Conservation (phyloP, 2,888 invertebrate genomes). For the Metallyticus violacea region DNA sequence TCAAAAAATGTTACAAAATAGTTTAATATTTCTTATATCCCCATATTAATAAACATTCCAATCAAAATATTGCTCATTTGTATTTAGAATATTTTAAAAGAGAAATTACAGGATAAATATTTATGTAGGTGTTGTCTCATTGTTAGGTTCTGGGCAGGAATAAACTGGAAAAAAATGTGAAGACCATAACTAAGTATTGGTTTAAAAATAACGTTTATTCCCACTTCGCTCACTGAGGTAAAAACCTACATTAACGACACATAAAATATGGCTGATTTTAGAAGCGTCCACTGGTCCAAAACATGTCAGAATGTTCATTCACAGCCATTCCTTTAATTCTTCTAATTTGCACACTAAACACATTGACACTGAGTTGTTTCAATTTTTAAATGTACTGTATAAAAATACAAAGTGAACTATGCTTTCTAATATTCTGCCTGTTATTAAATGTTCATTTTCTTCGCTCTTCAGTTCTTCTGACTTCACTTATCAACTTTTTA, state of each 20-base stretch:
- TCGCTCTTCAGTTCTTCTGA: neutral
- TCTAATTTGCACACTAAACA: neutral
- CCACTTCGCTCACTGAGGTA: neutral
- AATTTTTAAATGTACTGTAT: neutral
- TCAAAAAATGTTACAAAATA: too few species aligned
- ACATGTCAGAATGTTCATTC: neutral
- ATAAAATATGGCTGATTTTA: neutral
- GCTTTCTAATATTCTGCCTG: neutral
- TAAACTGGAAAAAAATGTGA: neutral
- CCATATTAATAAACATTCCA: too few species aligned
- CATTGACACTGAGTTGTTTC: neutral
- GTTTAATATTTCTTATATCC: too few species aligned
- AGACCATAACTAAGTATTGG: neutral
- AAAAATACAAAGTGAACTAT: neutral
- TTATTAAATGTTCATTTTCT: neutral
- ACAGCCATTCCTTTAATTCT: neutral
- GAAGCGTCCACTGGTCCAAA: neutral
- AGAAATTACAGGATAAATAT: too few species aligned
- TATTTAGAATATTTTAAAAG: too few species aligned
- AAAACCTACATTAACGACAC: neutral
- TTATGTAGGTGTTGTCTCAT: too few species aligned
- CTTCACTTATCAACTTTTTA: neutral
- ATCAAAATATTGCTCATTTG: too few species aligned
- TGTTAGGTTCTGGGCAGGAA: neutral
- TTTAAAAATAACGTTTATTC: neutral